A percentile compares a stretch with the other conserved stretches of the same genome.
Conservation (phyloP, 2,113 vertebrate genomes). For the Peucedramus taeniatus region DNA sequence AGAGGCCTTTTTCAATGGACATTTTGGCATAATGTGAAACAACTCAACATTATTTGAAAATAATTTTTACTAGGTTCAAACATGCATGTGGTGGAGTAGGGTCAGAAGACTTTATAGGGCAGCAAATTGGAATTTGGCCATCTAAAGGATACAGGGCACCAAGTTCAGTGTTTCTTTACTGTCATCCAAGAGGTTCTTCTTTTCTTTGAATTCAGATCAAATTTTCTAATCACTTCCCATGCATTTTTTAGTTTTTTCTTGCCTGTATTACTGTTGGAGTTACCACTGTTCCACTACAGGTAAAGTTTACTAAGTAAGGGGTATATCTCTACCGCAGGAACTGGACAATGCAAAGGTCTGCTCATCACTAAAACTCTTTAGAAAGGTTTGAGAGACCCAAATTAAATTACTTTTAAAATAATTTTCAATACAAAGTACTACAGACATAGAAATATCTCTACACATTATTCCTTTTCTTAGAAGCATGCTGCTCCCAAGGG, state of each 20-base stretch:
- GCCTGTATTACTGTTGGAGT: background rate
- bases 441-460: background rate
- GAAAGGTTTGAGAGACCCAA: background rate
- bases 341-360: background rate
- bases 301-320: background rate
- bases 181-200: background rate
- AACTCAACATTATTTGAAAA: background rate
- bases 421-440: background rate
- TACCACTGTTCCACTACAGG: background rate
- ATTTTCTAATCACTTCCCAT: background rate
- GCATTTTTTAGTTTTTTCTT: background rate
- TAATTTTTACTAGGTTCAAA: background rate
- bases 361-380: background rate
- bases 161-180: background rate
- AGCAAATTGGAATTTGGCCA: background rate
- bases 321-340: background rate
- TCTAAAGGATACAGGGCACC: rapidly evolving
- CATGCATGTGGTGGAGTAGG: background rate
- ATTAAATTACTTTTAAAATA: background rate
- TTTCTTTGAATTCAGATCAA: background rate
- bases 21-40: background rate
- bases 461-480: background rate
- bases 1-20: background rate
- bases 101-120: background rate
- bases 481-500: background rate